Conservation (phyloP, 1,140 invertebrate genomes). For the Daktulosphaira vitifoliae region DNA sequence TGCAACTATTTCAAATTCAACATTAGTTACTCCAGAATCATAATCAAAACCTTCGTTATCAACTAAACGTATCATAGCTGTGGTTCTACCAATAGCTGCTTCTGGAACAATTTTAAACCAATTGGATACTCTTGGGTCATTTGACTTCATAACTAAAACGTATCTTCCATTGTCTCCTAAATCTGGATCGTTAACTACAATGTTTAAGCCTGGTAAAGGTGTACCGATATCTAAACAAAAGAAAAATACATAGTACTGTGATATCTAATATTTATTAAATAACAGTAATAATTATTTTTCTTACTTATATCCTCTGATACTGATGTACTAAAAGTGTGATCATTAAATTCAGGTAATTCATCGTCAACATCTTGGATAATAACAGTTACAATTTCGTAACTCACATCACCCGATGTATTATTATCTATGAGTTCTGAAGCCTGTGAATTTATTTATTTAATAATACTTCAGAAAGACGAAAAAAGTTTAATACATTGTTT, state of each 20-base stretch:
- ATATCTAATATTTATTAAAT: no score
- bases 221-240: slow-evolving; percentile 42
- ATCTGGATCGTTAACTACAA: slow-evolving; percentile 66
- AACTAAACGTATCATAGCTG: slow-evolving; percentile 61
- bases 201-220: slow-evolving; percentile 54
- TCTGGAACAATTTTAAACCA: slow-evolving; percentile 58
- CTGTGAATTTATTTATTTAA: slow-evolving; percentile 42
- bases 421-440: slow-evolving; percentile 66
- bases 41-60: slow-evolving; percentile 60
- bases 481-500: not conserved
- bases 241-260: no score
- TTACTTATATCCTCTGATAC: slow-evolving; percentile 69
- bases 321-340: slow-evolving; percentile 55
- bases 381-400: slow-evolving; percentile 61
- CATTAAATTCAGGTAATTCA: slow-evolving; percentile 66
- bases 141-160: slow-evolving; percentile 48
- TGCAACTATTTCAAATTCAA: slow-evolving; percentile 47
- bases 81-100: slow-evolving; percentile 60
- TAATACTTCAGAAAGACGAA: not conserved
- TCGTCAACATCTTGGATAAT: slow-evolving; percentile 78
- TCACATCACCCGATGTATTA: slow-evolving; percentile 57
- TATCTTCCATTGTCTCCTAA: slow-evolving; percentile 68
- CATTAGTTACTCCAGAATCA: slow-evolving; percentile 52
- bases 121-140: slow-evolving; percentile 48
- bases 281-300: no score